Evolutionary conservation across 2,888 invertebrate genomes (phyloP), one percentile per base, ranked within the genome.

Genomic region (Tolmerus cingulatus): DNA sequence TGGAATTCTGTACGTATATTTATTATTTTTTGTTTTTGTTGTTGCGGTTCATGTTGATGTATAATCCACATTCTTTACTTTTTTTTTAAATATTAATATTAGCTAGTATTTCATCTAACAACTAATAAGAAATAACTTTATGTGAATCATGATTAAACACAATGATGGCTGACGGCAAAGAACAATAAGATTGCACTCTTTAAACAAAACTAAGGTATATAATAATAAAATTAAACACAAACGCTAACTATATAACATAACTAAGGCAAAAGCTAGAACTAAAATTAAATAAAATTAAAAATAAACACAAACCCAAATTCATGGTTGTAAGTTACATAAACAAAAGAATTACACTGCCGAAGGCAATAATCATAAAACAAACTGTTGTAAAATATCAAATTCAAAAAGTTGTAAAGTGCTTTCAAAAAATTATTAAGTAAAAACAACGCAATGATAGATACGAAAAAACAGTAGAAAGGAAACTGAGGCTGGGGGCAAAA

Each of bases 1-100:
- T 82, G 82, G 82, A 82, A 82, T 82, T 82, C 82, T 82, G 82
- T 82, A 82, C 82, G 82, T 82, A 82, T 66, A 27, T 82, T 37
- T 82, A 37, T 23, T 76, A 0, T 16, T 46, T 16, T 12, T 43
- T 43, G 2, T 46, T 46, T 2, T 46, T 78, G 78, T 78, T 46
- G 23, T 78, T 76, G 76, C 34, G 37, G 34, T 76, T 34, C 37
- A 37, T 76, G 34, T 76, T 76, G 34, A 43, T 79, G 46, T 79
- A 79, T 82, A 82, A 57, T 66, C 57, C 82, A 55, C 51, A 82
- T 34, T 82, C 9, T 66, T 82, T 82, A 12, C 19, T 66, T 82
- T 4, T 82, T 4, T 19, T 55, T 66, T 82, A 34, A 82, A 66
- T 66, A 82, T 82, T 82, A 57, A 82, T 82, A 82, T 82, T 82